Evolutionary conservation across 2,797 vertebrate species (phyloP), one percentile per base, ranked within the genome.

Genomic region (Rallus crepitans): DNA sequence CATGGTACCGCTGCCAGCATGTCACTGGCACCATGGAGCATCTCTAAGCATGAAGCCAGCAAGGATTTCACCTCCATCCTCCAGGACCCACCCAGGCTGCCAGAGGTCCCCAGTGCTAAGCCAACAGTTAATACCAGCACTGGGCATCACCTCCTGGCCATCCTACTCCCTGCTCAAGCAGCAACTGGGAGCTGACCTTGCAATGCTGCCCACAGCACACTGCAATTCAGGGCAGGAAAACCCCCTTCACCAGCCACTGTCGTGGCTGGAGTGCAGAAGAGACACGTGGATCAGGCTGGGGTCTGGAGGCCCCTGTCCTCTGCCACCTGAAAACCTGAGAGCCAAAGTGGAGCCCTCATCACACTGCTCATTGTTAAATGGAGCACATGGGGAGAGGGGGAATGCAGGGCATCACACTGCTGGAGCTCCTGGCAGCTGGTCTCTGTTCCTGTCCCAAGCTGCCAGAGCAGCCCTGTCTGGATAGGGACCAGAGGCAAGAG

Each of bases 1-100:
- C 0, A 0, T 3, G 12, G 70, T 66, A 33, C 3, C 1, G 10
- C 7, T 7, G 11, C 35, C 8, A 5, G 18, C 47, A 12, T 0
- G 6, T 39, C 66, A 42, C 53, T 53, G 21, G 42, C 39, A 66
- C 37, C 9, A 3, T 14, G 3, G 12, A 60, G 20, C 16, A 65
- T 37, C 59, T 30, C 33, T 12, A 52, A 63, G 60, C 45, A 33
- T 4, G 61, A 28, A 77, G 40, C 2, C 50, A 76, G 35, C 40
- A 72, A 66, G 30, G 70, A 19, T 56, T 68, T 87, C 61, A 50
- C 35, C n/a, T 25, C 48, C 1, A 1, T 52, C 39, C 56, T 77
- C 42, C 53, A 55, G 15, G 14, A 6, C 21, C 9, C 61, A 59
- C 19, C 33, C 37, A 57, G 31, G 37, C 59, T 71, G 37, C 47